Base-by-base conservation (phyloP, 2,797 vertebrate genomes). In the Glyptemys insculpta region DNA sequence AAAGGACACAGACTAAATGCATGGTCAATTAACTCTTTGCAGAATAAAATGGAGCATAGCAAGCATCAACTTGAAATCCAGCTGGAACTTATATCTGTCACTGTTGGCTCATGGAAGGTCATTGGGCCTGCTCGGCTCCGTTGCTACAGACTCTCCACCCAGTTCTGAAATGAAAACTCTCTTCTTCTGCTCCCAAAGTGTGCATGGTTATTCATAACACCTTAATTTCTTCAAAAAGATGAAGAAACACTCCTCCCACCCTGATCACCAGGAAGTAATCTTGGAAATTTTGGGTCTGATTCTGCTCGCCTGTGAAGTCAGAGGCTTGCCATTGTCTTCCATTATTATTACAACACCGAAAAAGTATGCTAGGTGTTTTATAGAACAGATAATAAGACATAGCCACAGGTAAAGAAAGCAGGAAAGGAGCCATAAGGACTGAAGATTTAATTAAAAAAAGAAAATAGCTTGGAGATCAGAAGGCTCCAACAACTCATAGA, bases 371-470 rank as follows among this genome's bases (percentile, higher is more conserved):
- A 41, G 88, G 47, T 19, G 53, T 90, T 56, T 54, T 72, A 7
- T 41, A 92, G 41, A 74, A 93, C 25, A 91, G 95, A 86, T 56
- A 37, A 89, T 62, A 86, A 94, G 72, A 57, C 59, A 87, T 1
- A 1, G 49, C 85, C 50, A 68, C 78, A 93, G 44, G 15, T n/a
- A 83, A 94, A 59, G 91, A 94, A 93, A 94, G 78, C 8, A 87
- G 68, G 19, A 44, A 44, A 44, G 72, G 49, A 0, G 0, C 2
- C 85, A 3, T 41, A 87, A 16, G 88, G 44, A 25, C 11, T 93
- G 8, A 96, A 85, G 53, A 56, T 81, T 6, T 47, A 9, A 34
- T 93, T 95, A 93, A 86, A 94, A 6, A 93, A 90, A 80, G 59
- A 89, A 25, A 14, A 34, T 80, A 54, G 53, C 95, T 65, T 65